Percentiles rank a stretch among this genome's conserved stretches.
phyloP scores from a whole-genome alignment of 2,888 invertebrate species.

The Drosophila prostipennis region DNA sequence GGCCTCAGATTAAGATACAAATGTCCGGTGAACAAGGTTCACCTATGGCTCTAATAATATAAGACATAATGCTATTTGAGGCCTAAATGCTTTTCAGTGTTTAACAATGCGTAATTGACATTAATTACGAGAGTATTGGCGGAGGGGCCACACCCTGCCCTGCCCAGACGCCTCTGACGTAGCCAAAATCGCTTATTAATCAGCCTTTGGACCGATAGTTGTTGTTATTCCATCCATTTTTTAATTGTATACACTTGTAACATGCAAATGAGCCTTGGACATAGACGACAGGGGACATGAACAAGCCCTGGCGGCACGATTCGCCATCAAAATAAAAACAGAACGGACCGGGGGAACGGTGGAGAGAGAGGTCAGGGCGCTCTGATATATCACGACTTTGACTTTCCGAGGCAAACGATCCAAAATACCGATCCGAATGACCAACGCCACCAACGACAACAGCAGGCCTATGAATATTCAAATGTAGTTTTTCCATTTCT shows the following conservation, averaged over 20 bases:
- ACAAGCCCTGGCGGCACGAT: slow-evolving; percentile 17
- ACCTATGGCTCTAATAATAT: slow-evolving; percentile 15
- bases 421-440: slow-evolving; percentile 28
- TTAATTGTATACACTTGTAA: slow-evolving; percentile 79
- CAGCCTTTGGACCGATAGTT: slow-evolving; percentile 25
- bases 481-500: slow-evolving; percentile 33
- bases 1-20: slow-evolving; percentile 42
- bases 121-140: slow-evolving; percentile 56
- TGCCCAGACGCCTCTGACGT: slow-evolving; percentile 13
- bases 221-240: slow-evolving; percentile 44
- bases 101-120: slow-evolving; percentile 70
- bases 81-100: slow-evolving; percentile 70
- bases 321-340: neutral
- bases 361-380: slow-evolving; percentile 52
- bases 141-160: slow-evolving; percentile 1
- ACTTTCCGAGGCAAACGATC: slow-evolving; percentile 32
- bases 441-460: neutral
- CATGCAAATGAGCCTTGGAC: slow-evolving; percentile 66
- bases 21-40: slow-evolving; percentile 2
- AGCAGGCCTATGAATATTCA: slow-evolving; percentile 64
- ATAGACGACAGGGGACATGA: slow-evolving; percentile 28
- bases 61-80: slow-evolving; percentile 13
- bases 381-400: slow-evolving; percentile 66
- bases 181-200: slow-evolving; percentile 43
- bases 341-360: neutral